These are phyloP conservation scores for Merops nubicus DNA, from an alignment of 2,113 vertebrate genomes.

Conservation along the genomic window DNA sequence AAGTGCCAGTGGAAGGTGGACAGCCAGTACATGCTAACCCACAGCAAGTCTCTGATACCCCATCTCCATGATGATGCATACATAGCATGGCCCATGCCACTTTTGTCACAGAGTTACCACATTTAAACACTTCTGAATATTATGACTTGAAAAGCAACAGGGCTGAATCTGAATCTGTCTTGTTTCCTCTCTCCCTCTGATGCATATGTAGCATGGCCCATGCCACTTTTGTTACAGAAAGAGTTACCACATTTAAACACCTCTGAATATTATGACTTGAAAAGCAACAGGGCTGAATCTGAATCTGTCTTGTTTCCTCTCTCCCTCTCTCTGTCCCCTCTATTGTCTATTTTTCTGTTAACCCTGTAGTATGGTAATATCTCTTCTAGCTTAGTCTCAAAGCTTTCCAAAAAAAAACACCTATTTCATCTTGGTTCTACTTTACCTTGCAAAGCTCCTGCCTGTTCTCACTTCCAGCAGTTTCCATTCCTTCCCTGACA, in stretches of 20 bases:
- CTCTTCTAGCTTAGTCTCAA: background rate
- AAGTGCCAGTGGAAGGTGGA: background rate
- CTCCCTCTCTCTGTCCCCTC: too few species aligned
- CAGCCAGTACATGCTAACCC: background rate
- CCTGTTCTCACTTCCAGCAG: background rate
- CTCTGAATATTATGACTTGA: background rate
- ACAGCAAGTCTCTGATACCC: background rate
- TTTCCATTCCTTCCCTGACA: background rate
- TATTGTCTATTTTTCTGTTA: background rate
- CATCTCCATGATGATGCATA: fast-evolving
- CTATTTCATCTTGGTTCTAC: background rate
- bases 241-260: background rate
- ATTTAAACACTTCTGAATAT: background rate
- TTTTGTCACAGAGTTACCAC: fast-evolving
- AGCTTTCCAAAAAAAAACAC: background rate
- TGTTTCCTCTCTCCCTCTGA: too few species aligned
- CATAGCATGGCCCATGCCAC: background rate
- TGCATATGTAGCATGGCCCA: fast-evolving
- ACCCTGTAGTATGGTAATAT: background rate
- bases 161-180: background rate
- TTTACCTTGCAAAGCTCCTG: background rate
- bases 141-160: background rate
- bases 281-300: background rate
- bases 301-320: background rate
- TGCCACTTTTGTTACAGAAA: fast-evolving